Base-by-base conservation (phyloP, 1,140 invertebrate species). In the Caerostris darwini region DNA sequence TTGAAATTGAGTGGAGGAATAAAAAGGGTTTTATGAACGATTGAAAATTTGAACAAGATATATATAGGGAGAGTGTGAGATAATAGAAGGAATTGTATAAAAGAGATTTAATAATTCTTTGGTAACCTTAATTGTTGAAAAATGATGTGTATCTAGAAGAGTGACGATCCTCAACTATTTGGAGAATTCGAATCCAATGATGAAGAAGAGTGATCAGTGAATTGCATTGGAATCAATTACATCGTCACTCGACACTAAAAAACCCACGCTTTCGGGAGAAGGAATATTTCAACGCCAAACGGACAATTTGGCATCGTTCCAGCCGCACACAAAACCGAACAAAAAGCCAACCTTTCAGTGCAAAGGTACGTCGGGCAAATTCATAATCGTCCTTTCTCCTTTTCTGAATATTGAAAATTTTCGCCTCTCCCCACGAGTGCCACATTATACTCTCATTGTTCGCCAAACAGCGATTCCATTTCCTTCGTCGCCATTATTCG, bases 381-480 rank as follows among this genome's bases (percentile, higher is more conserved):
- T 90, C 56, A 90, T 90, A 90, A 90, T 90, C 89, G 89, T 53
- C 86, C 58, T 64, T 81, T 58, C 89, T n/a, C 89, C 64, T 71
- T 90, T 58, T 90, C 82, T 58, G 56, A 57, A n/a, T 50, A 57
- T 56, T 69, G 69, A 67, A 69, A 90, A 90, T 57, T 92, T 92
- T 90, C 50, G 64, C 54, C 71, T 61, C n/a, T 83, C 53, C 34
- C 34, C 77, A 92, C 54, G 90, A 92, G 90, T 92, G 58, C 77
- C 56, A 81, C 71, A 90, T 90, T 81, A 90, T 90, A 58, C 50
- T 67, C 77, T 58, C 90, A 92, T 92, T 92, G 90, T 92, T 92
- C 90, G 34, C 12, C 77, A 92, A 92, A 92, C 90, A 83, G 90
- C 58, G 69, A 83, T 92, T 92, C 90, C 77, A 92, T 92, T 92